Percentiles rank a stretch among this genome's conserved stretches.
Conservation (phyloP, 1,140 invertebrate genomes). For the Solen grandis region DNA sequence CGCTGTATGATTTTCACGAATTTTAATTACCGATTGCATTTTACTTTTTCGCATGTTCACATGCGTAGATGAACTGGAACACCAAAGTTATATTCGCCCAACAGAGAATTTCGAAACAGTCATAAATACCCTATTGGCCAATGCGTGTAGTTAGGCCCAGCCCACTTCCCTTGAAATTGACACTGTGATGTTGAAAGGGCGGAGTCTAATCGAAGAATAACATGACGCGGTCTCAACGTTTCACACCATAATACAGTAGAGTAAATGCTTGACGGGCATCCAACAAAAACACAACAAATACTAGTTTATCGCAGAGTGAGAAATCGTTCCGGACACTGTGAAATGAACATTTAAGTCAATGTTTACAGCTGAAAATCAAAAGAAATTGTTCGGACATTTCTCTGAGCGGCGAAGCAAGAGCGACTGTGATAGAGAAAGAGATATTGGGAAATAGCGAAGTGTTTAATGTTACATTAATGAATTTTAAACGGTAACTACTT, state of each 20-base stretch:
- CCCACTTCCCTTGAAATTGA: conserved; percentile 35
- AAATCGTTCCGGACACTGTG: neutral
- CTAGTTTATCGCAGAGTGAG: neutral
- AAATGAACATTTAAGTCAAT: neutral
- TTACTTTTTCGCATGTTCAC: conserved; percentile 35
- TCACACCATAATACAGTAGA: conserved; percentile 29
- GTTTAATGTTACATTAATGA: no score
- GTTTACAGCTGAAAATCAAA: neutral
- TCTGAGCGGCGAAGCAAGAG: neutral
- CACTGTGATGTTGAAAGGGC: conserved; percentile 1
- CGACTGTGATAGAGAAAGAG: neutral
- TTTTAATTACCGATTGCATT: conserved; percentile 39
- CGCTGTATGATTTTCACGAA: conserved; percentile 38
- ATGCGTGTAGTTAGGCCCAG: neutral
- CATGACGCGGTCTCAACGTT: conserved; percentile 37
- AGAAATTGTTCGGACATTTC: neutral
- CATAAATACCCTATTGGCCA: conserved; percentile 27
- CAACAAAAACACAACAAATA: neutral
- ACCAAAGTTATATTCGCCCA: conserved; percentile 29
- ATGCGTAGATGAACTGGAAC: neutral
- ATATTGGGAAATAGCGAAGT: neutral
- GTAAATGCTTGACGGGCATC: neutral
- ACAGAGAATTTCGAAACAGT: conserved; percentile 9
- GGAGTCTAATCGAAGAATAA: conserved; percentile 31
- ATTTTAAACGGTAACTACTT: no score